A percentile compares a stretch with the other conserved stretches of the same genome.
These are phyloP conservation scores for Malurus alboscapulatus DNA, from an alignment of 2,113 vertebrate genomes.

Conservation along the genomic window DNA sequence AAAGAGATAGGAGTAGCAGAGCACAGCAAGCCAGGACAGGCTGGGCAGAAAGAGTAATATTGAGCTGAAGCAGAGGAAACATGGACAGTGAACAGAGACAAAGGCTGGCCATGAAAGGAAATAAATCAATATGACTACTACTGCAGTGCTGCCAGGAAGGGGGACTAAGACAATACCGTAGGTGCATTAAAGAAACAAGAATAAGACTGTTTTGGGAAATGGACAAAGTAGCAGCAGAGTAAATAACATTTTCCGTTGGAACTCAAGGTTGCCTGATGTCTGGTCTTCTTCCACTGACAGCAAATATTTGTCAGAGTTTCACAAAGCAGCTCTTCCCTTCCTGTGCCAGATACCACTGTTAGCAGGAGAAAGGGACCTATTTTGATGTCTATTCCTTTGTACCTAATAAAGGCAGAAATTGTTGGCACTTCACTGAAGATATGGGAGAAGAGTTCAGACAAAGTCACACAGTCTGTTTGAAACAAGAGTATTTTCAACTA, in stretches of 20 bases:
- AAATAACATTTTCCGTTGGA: background rate
- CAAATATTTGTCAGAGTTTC: background rate
- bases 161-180: background rate
- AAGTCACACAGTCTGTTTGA: background rate
- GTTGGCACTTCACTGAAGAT: background rate
- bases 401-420: conserved; percentile 14
- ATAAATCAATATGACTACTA: background rate
- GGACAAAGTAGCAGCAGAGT: background rate
- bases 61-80: background rate
- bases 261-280: background rate
- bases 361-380: background rate
- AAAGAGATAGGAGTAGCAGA: background rate
- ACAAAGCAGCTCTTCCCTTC: background rate
- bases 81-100: background rate
- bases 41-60: background rate
- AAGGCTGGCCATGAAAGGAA: background rate
- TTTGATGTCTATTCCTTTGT: background rate
- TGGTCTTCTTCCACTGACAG: conserved; percentile 4
- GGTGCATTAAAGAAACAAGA: background rate
- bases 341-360: background rate
- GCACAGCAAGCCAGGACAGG: rapidly evolving
- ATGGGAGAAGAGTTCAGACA: background rate
- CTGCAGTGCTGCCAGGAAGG: conserved; percentile 9
- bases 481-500: background rate
- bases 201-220: conserved; percentile 4